Conservation (phyloP, 2,797 vertebrate species). For the Oreonectes daqikongensis region DNA sequence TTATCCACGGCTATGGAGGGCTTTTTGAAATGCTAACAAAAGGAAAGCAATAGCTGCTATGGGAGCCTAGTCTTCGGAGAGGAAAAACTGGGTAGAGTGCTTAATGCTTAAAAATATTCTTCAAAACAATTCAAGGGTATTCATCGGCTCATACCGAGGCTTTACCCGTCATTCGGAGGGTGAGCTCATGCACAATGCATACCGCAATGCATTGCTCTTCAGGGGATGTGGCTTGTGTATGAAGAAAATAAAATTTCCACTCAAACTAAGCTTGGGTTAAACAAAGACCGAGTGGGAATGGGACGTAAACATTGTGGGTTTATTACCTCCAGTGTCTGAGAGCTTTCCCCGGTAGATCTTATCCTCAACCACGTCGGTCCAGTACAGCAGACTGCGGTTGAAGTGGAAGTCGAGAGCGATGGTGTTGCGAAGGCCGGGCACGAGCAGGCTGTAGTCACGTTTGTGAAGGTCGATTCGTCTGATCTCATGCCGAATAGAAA, state of each 20-base stretch:
- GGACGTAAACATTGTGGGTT: conserved; percentile 1
- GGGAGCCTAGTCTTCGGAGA: conserved; percentile 27
- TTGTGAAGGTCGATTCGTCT: conserved; percentile 97
- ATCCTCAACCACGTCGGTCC: conserved; percentile 99
- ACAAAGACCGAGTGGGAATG: conserved; percentile 13
- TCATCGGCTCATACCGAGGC: conserved; percentile 36
- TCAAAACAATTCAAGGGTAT: conserved; percentile 36
- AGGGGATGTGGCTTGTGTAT: conserved; percentile 4
- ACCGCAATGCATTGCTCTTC: conserved; percentile 2
- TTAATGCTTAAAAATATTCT: conserved; percentile 41
- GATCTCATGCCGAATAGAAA: conserved; percentile 98
- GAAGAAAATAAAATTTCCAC: conserved; percentile 1
- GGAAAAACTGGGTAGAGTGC: conserved; percentile 7
- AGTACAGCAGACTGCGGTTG: conserved; percentile 93
- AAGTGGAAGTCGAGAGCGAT: conserved; percentile 99
- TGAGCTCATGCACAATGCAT: conserved; percentile 20
- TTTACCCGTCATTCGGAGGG: conserved; percentile 33
- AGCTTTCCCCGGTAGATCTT: conserved; percentile 97
- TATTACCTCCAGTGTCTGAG: conserved; percentile 89
- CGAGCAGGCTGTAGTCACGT: conserved; percentile 94
- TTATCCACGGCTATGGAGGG: conserved; percentile 61
- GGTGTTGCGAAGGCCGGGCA: conserved; percentile 94
- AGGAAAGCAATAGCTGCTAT: conserved; percentile 33
- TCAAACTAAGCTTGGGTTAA: conserved; percentile 29
- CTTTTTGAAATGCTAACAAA: conserved; percentile 63